Percentiles rank a stretch among this genome's conserved stretches.
Conservation (phyloP, 2,113 vertebrate species). For the Thamnophis sirtalis region DNA sequence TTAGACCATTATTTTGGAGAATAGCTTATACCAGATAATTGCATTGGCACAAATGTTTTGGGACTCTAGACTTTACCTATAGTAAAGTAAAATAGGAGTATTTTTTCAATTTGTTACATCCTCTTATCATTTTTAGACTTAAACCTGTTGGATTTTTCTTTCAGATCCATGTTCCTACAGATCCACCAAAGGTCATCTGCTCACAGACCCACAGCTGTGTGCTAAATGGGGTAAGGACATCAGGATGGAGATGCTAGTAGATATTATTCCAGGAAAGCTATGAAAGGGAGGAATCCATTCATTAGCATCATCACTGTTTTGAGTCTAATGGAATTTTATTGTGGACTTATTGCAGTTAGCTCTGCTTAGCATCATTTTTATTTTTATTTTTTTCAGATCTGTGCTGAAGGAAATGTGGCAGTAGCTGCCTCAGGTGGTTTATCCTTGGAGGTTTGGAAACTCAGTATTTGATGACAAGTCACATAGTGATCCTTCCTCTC, state of each 20-base stretch:
- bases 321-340: not conserved
- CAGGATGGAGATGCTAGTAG: not conserved
- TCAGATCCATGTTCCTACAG: slow-evolving; percentile 85
- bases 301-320: not conserved
- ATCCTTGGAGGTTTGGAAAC: slow-evolving; percentile 81
- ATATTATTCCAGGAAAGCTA: not conserved
- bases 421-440: slow-evolving; percentile 79
- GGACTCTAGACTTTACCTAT: too few species aligned
- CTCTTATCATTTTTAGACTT: not conserved
- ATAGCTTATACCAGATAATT: not conserved
- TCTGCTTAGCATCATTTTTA: not conserved
- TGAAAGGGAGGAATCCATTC: not conserved
- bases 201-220: slow-evolving; percentile 71
- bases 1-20: not conserved
- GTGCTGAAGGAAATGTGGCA: slow-evolving; percentile 78
- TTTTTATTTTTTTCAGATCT: slow-evolving; percentile 70
- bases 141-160: not conserved
- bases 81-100: not conserved
- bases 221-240: slow-evolving; percentile 78
- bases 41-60: not conserved
- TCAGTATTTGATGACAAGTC: slow-evolving; percentile 62
- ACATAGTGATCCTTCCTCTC: not conserved
- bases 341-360: not conserved
- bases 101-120: not conserved
- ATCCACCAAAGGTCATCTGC: slow-evolving; percentile 82